Evolutionary conservation across 2,888 invertebrate genomes (phyloP), one percentile per base, ranked within the genome.

Genomic region (Polydrusus tereticollis): DNA sequence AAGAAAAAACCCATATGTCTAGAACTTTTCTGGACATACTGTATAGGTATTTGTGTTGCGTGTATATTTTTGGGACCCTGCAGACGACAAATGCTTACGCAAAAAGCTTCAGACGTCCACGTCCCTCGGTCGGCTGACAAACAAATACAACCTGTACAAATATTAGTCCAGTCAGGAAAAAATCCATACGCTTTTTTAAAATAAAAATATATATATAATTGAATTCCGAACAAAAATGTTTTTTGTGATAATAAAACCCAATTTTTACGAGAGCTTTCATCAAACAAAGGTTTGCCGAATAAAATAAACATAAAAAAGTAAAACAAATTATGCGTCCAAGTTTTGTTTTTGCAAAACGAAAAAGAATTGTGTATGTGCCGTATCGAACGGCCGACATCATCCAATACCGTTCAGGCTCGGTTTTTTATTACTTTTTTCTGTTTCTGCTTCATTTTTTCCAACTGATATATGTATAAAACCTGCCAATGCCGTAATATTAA

Each of bases 221-320:
- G 83, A 83, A 83, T 23, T 80, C 23, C 16, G 82, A 81, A 83
- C 82, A 81, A 83, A 83, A 83, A 84, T 84, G 83, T 84, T 85
- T 83, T 84, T 84, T 83, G 83, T 84, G 82, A 84, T 84, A 84
- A 85, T 85, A 84, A 84, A 84, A 83, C 84, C 81, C 83, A 84
- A 84, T 84, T 85, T 85, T 85, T 84, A 83, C 83, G 82, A 83
- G 83, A 82, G 83, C 82, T 81, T 82, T 82, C 82, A 79, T 82
- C 81, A 82, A 82, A 82, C 82, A 82, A 82, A 82, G 80, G 80
- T 80, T 79, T 78, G 79, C 77, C 78, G 80, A 81, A 82, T 81
- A 82, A 81, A 82, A 82, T 81, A 82, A 81, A 82, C 81, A 82
- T 78, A 82, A 81, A 82, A 82, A 81, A 82, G 81, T 82, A 82